phyloP scores from a whole-genome alignment of 2,888 invertebrate genomes.

The Dendrolimus houi region DNA sequence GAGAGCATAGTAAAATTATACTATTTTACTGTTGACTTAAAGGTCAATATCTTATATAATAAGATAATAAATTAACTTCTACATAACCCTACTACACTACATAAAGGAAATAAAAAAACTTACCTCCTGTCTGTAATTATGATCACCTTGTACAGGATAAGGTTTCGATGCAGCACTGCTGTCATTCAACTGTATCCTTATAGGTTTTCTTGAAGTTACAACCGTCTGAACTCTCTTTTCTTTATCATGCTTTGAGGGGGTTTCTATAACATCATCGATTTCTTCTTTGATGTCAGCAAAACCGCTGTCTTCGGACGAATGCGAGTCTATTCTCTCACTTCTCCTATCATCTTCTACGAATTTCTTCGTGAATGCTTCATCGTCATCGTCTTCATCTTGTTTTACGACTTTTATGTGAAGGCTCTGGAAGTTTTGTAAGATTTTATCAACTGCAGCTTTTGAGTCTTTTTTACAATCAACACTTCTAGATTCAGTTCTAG shows the following conservation, averaged over 20 bases:
- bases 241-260: conserved; percentile 25
- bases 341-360: conserved; percentile 33
- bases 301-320: conserved; percentile 57
- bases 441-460: conserved; percentile 3
- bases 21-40: too few relatives aligned
- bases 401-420: conserved; percentile 18
- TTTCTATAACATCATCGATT: conserved; percentile 22
- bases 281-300: conserved; percentile 34
- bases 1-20: too few relatives aligned
- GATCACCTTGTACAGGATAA: not conserved
- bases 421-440: conserved; percentile 7
- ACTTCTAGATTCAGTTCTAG: not conserved
- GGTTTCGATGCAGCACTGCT: not conserved
- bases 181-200: not conserved
- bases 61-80: too few relatives aligned
- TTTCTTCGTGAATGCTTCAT: conserved; percentile 44
- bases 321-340: conserved; percentile 38
- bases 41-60: too few relatives aligned
- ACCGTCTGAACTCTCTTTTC: conserved; percentile 32
- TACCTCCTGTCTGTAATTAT: not conserved
- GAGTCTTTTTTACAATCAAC: not conserved
- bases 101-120: not conserved
- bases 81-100: too few relatives aligned
- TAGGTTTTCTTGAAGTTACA: conserved; percentile 23
- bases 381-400: conserved; percentile 19